Evolutionary conservation across 2,797 vertebrate species (phyloP), one percentile per base, ranked within the genome.

Genomic region (Erpetoichthys calabaricus): DNA sequence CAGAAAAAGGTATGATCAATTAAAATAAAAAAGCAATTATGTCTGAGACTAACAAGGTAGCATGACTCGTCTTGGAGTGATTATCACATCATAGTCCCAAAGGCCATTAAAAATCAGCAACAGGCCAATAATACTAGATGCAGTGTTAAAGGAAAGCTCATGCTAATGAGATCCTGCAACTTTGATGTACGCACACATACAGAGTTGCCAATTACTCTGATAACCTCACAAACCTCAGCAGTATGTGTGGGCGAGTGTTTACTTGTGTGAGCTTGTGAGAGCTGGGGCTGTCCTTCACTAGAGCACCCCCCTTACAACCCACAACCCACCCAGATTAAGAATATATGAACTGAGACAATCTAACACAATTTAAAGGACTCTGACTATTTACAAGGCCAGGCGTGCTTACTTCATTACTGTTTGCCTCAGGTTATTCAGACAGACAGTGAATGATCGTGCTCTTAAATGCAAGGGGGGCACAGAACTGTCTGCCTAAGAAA

Each of bases 361-460:
- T 68, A 70, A 67, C 42, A 47, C 57, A 59, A 61, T 68, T 62
- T 68, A 58, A 73, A 68, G 56, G 46, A 47, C 8, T 8, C 54
- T 43, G 3, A 58, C 60, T 8, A 59, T 77, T 75, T 71, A 62
- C 67, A 71, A 69, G 60, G 57, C 54, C 61, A 69, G 63, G 64
- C 4, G 25, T 68, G 61, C 60, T 64, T 65, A 75, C 68, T 82
- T 75, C 64, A 68, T 72, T 79, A 67, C 44, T 53, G 47, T 44
- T 62, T 72, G 65, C 63, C 58, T 61, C 56, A 60, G 69, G 73
- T 78, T 76, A 73, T 69, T 65, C 58, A 56, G 6, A 53, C 59
- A 73, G 72, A 73, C 66, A 75, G 70, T 80, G 74, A 79, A 65
- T 72, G 70, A 80, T 79, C 59, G 69, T 76, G 75, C 63, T 59